These are phyloP conservation scores for Centropyge bicolor DNA, from an alignment of 2,797 vertebrate species.

Conservation along the genomic window DNA sequence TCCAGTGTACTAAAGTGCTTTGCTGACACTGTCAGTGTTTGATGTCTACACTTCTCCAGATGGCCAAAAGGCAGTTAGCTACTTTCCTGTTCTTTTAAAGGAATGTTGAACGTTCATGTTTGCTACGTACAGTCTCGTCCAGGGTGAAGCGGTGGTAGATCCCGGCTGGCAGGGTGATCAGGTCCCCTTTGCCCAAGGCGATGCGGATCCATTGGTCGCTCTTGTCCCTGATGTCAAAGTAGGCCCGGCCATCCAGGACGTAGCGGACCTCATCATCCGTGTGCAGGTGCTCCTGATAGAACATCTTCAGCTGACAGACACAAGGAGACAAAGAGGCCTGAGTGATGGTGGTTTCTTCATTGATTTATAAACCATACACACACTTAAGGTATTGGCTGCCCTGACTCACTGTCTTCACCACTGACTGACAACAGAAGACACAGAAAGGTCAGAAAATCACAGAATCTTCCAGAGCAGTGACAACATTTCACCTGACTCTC, in stretches of 20 bases:
- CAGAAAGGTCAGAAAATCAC: not conserved
- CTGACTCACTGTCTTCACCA: not conserved
- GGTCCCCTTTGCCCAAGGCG: slow-evolving; percentile 90
- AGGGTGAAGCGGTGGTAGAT: slow-evolving; percentile 96
- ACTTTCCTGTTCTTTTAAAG: not conserved
- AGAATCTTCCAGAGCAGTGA: not conserved
- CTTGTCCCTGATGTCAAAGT: slow-evolving; percentile 93
- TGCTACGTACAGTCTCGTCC: slow-evolving; percentile 67
- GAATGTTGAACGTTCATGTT: not conserved
- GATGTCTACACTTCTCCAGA: not conserved
- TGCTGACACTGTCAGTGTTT: not conserved
- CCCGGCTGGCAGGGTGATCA: slow-evolving; percentile 95
- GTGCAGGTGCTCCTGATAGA: slow-evolving; percentile 95
- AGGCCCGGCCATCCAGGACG: slow-evolving; percentile 92
- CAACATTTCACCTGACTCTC: not conserved
- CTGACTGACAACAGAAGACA: not conserved
- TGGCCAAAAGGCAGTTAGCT: not conserved
- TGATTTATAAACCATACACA: not conserved
- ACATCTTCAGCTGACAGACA: slow-evolving; percentile 88
- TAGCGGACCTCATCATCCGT: slow-evolving; percentile 96
- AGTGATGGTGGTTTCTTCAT: not conserved
- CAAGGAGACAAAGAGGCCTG: not conserved
- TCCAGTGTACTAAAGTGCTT: not conserved
- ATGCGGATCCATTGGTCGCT: slow-evolving; percentile 94
- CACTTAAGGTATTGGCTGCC: no score